Evolutionary conservation across 2,113 vertebrate genomes (phyloP).

Genomic region (Propithecus coquereli): DNA sequence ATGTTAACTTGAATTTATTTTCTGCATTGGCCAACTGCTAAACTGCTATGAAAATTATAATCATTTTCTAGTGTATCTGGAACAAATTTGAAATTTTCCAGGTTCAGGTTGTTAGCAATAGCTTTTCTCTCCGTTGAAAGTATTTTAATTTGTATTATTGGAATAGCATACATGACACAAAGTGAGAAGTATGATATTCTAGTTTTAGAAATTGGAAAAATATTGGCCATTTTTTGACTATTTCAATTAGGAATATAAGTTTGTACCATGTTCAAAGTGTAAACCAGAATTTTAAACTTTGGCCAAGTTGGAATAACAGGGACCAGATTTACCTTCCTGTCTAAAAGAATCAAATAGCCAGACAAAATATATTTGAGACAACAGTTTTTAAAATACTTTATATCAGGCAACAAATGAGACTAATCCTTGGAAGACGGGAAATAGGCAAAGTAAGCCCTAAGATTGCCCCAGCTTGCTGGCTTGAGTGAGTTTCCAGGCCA

Average conservation of each 20-base stretch:
- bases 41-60: slow-evolving; percentile 46
- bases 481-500: neutral
- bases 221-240: neutral
- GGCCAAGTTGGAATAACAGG: neutral
- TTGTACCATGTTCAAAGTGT: neutral
- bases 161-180: neutral
- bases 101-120: neutral
- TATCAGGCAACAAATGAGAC: neutral
- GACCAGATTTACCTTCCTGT: neutral
- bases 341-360: neutral
- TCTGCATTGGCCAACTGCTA: slow-evolving; percentile 27
- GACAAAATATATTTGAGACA: neutral
- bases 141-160: slow-evolving; percentile 47
- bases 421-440: neutral
- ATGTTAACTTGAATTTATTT: slow-evolving; percentile 50
- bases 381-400: neutral
- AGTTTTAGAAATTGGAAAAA: neutral
- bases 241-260: neutral
- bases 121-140: neutral
- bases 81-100: slow-evolving; percentile 26
- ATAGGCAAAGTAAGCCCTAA: neutral
- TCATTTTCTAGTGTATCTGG: slow-evolving; percentile 16
- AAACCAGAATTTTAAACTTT: neutral
- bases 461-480: neutral
- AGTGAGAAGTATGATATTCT: neutral